Conservation (phyloP, 2,797 vertebrate genomes). For the Galaxias olidus region DNA sequence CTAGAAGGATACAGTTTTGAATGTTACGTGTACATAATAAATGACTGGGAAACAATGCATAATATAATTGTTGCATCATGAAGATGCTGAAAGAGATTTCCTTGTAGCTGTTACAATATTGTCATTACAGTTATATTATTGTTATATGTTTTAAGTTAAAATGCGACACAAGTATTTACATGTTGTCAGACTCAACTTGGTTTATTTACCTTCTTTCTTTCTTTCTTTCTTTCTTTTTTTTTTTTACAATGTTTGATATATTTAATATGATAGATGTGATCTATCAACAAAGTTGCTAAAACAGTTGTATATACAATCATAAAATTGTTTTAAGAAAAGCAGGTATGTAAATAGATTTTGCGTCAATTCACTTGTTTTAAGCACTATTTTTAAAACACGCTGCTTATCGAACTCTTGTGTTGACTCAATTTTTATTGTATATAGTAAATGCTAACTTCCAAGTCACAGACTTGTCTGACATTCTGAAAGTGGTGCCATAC, state of each 20-base stretch:
- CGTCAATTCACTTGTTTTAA: slow-evolving; percentile 55
- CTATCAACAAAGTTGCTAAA: slow-evolving; percentile 60
- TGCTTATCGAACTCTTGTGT: slow-evolving; percentile 40
- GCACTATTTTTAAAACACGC: slow-evolving; percentile 64
- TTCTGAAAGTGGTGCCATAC: slow-evolving; percentile 69
- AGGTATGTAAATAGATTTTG: slow-evolving; percentile 65
- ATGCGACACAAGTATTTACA: slow-evolving; percentile 57
- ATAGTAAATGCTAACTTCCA: slow-evolving; percentile 54
- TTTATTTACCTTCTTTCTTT: slow-evolving; percentile 40
- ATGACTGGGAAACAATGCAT: slow-evolving; percentile 28
- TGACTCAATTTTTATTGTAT: slow-evolving; percentile 37
- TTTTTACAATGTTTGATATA: slow-evolving; percentile 58
- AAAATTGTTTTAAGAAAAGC: slow-evolving; percentile 43
- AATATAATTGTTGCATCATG: slow-evolving; percentile 33
- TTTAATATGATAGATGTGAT: slow-evolving; percentile 68
- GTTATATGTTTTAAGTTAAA: slow-evolving; percentile 57
- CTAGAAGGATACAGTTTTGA: slow-evolving; percentile 57
- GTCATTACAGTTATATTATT: slow-evolving; percentile 50
- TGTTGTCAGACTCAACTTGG: slow-evolving; percentile 37
- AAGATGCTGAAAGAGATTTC: slow-evolving; percentile 72
- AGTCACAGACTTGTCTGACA: slow-evolving; percentile 55
- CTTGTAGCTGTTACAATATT: slow-evolving; percentile 38
- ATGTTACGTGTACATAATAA: slow-evolving; percentile 65
- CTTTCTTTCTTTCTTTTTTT: slow-evolving; percentile 54
- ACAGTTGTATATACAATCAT: slow-evolving; percentile 44